Evolutionary conservation across 2,797 vertebrate genomes (phyloP).

Genomic region (Tarsius wallacei): DNA sequence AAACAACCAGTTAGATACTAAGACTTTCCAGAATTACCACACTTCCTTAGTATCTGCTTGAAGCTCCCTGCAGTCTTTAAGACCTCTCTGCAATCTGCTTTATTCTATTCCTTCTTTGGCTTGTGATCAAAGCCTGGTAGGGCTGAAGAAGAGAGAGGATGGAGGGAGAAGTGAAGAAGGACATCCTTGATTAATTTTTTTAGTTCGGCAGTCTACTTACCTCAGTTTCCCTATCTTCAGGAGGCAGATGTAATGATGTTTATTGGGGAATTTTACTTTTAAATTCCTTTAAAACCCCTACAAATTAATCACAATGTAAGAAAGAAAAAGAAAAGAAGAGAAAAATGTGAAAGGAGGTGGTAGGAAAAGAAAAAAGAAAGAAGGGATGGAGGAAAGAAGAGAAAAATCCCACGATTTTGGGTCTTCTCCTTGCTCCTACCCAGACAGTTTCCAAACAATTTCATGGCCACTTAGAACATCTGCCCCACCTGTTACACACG

Average conservation of each 20-base stretch:
- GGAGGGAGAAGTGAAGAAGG: neutral
- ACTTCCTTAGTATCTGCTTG: conserved; percentile 66
- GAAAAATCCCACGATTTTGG: neutral
- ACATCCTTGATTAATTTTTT: neutral
- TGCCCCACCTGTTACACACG: conserved; percentile 40
- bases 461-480: conserved; percentile 43
- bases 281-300: neutral
- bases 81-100: conserved; percentile 68
- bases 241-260: neutral
- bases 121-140: conserved; percentile 16
- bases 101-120: conserved; percentile 57
- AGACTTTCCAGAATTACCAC: conserved; percentile 76
- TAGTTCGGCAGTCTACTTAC: neutral
- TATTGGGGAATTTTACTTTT: conserved; percentile 9
- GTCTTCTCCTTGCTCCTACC: neutral
- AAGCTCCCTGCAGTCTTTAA: conserved; percentile 7
- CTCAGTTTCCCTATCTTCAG: conserved; percentile 27
- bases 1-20: conserved; percentile 62
- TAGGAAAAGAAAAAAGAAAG: neutral
- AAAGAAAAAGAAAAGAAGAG: neutral
- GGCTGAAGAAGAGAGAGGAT: neutral
- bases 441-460: neutral
- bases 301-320: neutral
- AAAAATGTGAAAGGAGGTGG: neutral
- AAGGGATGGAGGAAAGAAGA: neutral